A percentile compares a stretch with the other conserved stretches of the same genome.
phyloP scores from a whole-genome alignment of 2,797 vertebrate genomes.

The Lerista edwardsae region DNA sequence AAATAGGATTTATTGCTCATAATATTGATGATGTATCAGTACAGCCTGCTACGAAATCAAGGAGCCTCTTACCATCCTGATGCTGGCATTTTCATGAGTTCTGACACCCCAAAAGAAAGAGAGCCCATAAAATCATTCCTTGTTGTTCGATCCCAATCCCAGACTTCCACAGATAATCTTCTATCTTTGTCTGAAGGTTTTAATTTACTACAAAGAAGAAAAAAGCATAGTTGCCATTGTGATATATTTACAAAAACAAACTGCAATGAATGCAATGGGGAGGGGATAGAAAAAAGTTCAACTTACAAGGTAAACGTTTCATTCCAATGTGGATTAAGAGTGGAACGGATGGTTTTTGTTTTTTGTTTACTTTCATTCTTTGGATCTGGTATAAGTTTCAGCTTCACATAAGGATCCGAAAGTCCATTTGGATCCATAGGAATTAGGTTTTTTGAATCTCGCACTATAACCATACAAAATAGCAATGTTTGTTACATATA shows the following conservation, averaged over 20 bases:
- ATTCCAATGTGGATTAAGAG: constrained; percentile 95
- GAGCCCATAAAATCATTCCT: constrained; percentile 99
- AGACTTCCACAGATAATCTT: constrained; percentile 93
- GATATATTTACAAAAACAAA: not conserved
- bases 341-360: constrained; percentile 95
- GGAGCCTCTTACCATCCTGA: constrained; percentile 88
- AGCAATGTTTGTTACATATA: not conserved
- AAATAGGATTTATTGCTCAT: not conserved
- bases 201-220: constrained; percentile 82
- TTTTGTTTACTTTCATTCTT: constrained; percentile 98
- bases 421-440: constrained; percentile 98
- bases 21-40: not conserved
- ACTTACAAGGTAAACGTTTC: constrained; percentile 96
- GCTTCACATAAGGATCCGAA: constrained; percentile 96
- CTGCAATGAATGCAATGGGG: not conserved
- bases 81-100: constrained; percentile 91
- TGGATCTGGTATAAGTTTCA: constrained; percentile 97
- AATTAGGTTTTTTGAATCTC: constrained; percentile 95
- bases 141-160: constrained; percentile 98
- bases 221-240: not conserved
- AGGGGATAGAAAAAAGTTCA: not conserved
- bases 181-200: constrained; percentile 94
- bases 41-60: not conserved
- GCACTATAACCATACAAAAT: constrained; percentile 79
- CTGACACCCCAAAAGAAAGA: constrained; percentile 96